Evolutionary conservation across 37 sponge, comb jelly and placozoan genomes (phyloP), one percentile per base, ranked within the genome.

Genomic region (Beroe forskalii): DNA sequence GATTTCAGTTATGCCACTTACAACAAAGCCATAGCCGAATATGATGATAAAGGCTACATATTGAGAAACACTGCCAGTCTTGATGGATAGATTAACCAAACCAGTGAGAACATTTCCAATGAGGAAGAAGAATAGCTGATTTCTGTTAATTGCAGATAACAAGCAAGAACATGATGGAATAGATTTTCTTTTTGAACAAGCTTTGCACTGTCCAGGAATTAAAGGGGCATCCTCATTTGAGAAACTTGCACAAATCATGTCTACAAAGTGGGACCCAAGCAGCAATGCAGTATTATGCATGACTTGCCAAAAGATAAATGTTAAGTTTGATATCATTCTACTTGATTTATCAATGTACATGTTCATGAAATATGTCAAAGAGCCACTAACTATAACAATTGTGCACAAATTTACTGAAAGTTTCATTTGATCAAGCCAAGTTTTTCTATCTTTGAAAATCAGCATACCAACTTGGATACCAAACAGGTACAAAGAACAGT

Each of bases 91-190:
- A 89, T 99, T 99, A 19, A 96, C 94, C 0, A 92, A 30, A 31
- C 99, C 99, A 61, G 99, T 99, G 41, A 94, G 61, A 0, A 96
- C 23, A 67, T 99, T 99, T 22, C 95, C 99, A 12, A 92, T 19
- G 22, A 99, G 76, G 89, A 99, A 99, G 93, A 93, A 95, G 37
- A 44, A 67, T 25, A 99, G 93, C 48, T 99, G 99, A 90, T 99
- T 96, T 69, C 93, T 90, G 67, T 95, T 92, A 17, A 99, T 93
- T 32, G 97, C 95, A 14, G 94, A 93, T 4, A 95, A 38, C 1
- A 95, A 28, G 39, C 95, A 95, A 19, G 40, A 41, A 38, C 86
- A 80, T 35, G 28, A 23, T 69, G 72, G 32, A 37, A 27, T 27
- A 6, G 72, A 36, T 44, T 80, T 80, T 80, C 44, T 80, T 43